A percentile compares a stretch with the other conserved stretches of the same genome.
Evolutionary conservation across 2,888 invertebrate genomes (phyloP).

Genomic region (Mayetiola destructor): DNA sequence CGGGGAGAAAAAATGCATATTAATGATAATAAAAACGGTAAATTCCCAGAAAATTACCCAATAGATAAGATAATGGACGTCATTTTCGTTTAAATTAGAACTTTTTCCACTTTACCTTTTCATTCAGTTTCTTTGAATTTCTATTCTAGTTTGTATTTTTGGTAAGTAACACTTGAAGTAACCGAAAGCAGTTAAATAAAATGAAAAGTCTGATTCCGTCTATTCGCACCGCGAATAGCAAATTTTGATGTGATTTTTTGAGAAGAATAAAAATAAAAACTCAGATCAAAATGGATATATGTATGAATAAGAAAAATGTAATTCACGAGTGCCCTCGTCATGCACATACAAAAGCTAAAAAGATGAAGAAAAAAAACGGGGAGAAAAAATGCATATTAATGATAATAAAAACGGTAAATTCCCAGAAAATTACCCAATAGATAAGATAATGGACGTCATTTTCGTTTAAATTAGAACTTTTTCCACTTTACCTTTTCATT

Average conservation of each 20-base stretch:
- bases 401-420: background rate
- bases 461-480: slow-evolving; percentile 5
- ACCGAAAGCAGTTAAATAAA: background rate
- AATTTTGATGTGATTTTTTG: too few species aligned
- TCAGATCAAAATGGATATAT: background rate
- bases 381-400: background rate
- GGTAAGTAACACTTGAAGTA: too few species aligned
- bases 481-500: background rate
- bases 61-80: slow-evolving; percentile 10
- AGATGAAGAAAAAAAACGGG: background rate
- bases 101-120: background rate
- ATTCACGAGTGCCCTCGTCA: too few species aligned
- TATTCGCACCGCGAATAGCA: too few species aligned
- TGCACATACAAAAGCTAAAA: too few species aligned
- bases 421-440: slow-evolving; percentile 4
- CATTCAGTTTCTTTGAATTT: background rate
- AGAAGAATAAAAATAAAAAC: background rate
- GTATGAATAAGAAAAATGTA: background rate
- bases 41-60: slow-evolving; percentile 5
- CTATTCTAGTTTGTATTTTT: background rate
- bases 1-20: background rate
- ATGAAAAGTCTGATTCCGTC: background rate
- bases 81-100: slow-evolving; percentile 1
- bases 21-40: background rate
- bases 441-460: slow-evolving; percentile 9